Evolutionary conservation across 2,888 invertebrate species (phyloP).

Genomic region (Archaeoteleia sp.): DNA sequence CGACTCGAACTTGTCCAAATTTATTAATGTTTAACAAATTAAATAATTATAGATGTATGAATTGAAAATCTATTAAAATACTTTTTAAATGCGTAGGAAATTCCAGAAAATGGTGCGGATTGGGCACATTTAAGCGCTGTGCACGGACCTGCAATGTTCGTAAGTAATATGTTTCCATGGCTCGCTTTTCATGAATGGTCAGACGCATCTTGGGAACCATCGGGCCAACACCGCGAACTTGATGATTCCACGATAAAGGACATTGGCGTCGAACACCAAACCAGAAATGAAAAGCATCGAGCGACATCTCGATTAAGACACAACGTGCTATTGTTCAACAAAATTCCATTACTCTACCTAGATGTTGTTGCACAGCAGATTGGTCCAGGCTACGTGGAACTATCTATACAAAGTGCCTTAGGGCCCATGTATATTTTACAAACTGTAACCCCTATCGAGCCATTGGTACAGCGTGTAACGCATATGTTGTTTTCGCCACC

Average conservation of each 20-base stretch:
- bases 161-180: slow-evolving; percentile 51
- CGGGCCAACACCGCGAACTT: slow-evolving; percentile 11
- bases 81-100: slow-evolving; percentile 83
- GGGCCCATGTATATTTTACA: slow-evolving; percentile 82
- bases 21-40: too few species aligned
- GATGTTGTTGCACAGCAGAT: slow-evolving; percentile 80
- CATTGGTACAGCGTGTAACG: slow-evolving; percentile 84
- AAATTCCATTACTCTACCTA: slow-evolving; percentile 77
- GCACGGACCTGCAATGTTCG: slow-evolving; percentile 79
- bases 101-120: slow-evolving; percentile 94
- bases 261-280: too few species aligned
- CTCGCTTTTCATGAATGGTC: slow-evolving; percentile 72
- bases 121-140: slow-evolving; percentile 86
- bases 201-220: slow-evolving; percentile 74
- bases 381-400: slow-evolving; percentile 86
- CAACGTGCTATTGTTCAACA: slow-evolving; percentile 79
- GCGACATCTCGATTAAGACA: slow-evolving; percentile 81
- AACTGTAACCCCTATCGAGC: slow-evolving; percentile 86
- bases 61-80: too few species aligned
- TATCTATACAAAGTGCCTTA: slow-evolving; percentile 79
- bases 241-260: slow-evolving; percentile 38
- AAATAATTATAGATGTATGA: too few species aligned
- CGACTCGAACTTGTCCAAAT: too few species aligned
- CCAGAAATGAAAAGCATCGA: slow-evolving; percentile 80
- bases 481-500: slow-evolving; percentile 85